Evolutionary conservation across 2,113 vertebrate species (phyloP).

Genomic region (Isurus oxyrinchus): DNA sequence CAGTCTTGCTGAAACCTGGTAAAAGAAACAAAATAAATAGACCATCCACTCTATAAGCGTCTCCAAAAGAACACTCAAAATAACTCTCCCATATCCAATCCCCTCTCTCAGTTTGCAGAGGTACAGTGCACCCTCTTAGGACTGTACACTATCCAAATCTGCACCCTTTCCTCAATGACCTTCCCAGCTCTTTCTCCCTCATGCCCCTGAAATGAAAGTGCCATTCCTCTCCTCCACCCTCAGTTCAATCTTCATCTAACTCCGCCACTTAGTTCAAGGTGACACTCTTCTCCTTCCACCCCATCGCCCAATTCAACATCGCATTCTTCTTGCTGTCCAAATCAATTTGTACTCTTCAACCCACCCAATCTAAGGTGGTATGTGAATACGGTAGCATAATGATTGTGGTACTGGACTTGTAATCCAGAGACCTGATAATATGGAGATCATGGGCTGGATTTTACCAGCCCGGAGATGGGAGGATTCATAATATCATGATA

Average conservation of each 20-base stretch:
- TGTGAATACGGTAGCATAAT: no score
- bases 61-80: neutral
- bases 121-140: neutral
- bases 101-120: neutral
- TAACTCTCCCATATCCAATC: neutral
- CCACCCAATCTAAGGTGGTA: neutral
- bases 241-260: neutral
- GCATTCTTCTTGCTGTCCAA: neutral
- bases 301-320: neutral
- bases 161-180: neutral
- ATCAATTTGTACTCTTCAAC: neutral
- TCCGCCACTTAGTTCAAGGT: neutral
- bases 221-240: neutral
- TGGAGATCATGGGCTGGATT: no score
- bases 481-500: no score
- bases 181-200: neutral
- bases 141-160: neutral
- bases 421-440: no score
- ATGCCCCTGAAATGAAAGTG: neutral
- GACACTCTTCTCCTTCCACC: neutral
- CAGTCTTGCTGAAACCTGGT: neutral
- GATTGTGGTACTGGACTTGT: no score
- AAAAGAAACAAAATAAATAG: neutral
- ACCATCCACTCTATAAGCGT: neutral
- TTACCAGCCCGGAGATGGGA: no score